phyloP scores from a whole-genome alignment of 2,113 vertebrate species.

The Actinemys pallida region DNA sequence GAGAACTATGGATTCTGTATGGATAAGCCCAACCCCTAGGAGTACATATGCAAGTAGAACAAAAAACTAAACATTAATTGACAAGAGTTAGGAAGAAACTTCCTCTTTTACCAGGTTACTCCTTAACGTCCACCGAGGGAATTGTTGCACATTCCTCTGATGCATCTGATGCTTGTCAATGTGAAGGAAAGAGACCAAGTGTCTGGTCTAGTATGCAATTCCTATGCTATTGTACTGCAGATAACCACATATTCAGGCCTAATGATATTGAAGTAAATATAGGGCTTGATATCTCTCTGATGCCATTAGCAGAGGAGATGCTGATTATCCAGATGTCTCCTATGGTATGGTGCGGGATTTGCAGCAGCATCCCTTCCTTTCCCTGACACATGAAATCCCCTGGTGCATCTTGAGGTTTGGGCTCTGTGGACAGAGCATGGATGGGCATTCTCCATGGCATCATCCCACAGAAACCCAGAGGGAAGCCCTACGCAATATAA shows the following conservation, averaged over 20 bases:
- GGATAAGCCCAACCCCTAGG: accelerated
- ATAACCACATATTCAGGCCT: neutral
- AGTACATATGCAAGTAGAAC: neutral
- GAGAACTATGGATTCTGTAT: neutral
- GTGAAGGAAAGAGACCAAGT: accelerated
- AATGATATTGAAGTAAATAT: neutral
- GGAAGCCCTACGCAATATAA: accelerated
- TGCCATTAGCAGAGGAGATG: accelerated
- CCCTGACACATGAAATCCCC: accelerated
- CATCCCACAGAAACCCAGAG: neutral
- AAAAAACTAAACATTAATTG: neutral
- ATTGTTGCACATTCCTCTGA: constrained; percentile 49
- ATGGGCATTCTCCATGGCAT: neutral
- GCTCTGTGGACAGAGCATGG: accelerated
- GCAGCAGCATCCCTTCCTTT: neutral
- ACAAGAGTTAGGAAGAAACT: neutral
- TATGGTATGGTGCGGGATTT: neutral
- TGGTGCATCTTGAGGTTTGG: accelerated
- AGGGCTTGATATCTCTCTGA: neutral
- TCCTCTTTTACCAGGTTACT: neutral
- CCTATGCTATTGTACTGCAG: neutral
- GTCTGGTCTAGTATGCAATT: neutral
- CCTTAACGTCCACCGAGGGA: neutral
- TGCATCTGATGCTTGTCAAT: neutral
- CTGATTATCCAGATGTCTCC: neutral